Percentiles rank a stretch among this genome's conserved stretches.
phyloP scores from a whole-genome alignment of 2,113 vertebrate species.

The Muscicapa adusta region DNA sequence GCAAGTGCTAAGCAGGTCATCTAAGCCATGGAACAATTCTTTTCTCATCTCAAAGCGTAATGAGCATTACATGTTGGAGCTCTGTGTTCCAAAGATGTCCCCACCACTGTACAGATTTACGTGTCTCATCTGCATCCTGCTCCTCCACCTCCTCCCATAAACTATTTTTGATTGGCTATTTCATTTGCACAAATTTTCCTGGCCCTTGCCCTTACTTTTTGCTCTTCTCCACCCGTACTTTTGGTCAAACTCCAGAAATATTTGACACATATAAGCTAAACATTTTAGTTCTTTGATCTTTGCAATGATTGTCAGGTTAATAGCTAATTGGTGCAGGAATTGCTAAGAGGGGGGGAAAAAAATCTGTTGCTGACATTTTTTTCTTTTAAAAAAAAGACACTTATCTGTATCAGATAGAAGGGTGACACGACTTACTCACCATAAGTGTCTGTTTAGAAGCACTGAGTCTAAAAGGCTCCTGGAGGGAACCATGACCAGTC shows the following conservation, averaged over 20 bases:
- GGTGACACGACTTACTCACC: neutral
- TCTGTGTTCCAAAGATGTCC: neutral
- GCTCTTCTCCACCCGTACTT: neutral
- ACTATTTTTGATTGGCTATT: neutral
- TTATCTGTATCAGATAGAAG: neutral
- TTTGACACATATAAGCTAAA: neutral
- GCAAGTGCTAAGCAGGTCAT: neutral
- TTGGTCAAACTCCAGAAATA: neutral
- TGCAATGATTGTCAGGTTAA: neutral
- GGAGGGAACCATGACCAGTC: neutral
- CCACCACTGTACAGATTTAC: fast-evolving
- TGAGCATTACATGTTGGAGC: neutral
- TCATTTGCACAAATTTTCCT: neutral
- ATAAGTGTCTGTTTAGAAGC: neutral
- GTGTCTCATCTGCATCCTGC: neutral
- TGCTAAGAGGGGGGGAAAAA: neutral
- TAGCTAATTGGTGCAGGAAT: neutral
- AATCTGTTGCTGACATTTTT: neutral
- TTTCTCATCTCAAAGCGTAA: neutral
- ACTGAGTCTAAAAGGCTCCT: neutral
- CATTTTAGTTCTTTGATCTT: neutral
- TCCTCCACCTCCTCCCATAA: neutral
- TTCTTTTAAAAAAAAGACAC: neutral
- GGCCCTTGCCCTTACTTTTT: neutral
- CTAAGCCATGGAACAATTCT: neutral